These are phyloP conservation scores for Drosophila pallidifrons DNA, from an alignment of 1,140 invertebrate species.

Conservation along the genomic window DNA sequence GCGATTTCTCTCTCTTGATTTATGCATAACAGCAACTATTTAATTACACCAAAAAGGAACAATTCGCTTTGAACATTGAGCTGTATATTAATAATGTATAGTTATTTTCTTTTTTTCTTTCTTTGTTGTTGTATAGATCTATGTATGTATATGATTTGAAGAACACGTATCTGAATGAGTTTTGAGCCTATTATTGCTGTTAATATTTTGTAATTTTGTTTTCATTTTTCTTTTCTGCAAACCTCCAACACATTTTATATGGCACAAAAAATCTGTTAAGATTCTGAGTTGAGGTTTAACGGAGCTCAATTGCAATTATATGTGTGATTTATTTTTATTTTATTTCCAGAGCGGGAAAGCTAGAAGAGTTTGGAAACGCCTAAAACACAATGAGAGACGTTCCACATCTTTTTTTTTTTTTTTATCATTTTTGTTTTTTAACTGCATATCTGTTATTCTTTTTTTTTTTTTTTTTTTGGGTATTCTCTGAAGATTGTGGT, in stretches of 20 bases:
- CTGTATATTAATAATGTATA: constrained; percentile 58
- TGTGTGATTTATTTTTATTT: too few species aligned
- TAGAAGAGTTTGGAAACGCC: constrained; percentile 55
- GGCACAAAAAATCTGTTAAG: constrained; percentile 77
- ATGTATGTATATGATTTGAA: constrained; percentile 39
- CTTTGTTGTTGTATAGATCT: constrained; percentile 5
- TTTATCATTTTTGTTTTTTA: not conserved
- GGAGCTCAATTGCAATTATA: constrained; percentile 28
- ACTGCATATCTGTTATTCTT: constrained; percentile 10
- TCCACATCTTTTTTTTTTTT: constrained; percentile 37
- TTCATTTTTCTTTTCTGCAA: constrained; percentile 17
- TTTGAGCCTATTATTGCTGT: constrained; percentile 54
- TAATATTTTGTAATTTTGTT: constrained; percentile 11
- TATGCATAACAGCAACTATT: constrained; percentile 42
- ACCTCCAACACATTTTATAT: constrained; percentile 68
- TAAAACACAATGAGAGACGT: constrained; percentile 45
- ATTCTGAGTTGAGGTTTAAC: constrained; percentile 50
- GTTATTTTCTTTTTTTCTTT: constrained; percentile 12
- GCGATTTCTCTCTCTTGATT: not conserved
- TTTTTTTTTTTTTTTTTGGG: constrained; percentile 26
- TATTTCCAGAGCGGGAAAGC: constrained; percentile 26
- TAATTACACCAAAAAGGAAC: constrained; percentile 76
- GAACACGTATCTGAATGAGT: constrained; percentile 61
- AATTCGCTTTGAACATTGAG: constrained; percentile 83
- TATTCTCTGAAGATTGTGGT: constrained; percentile 31